A percentile compares a stretch with the other conserved stretches of the same genome.
These are phyloP conservation scores for Acrossocheilus wenchowensis DNA, from an alignment of 2,797 vertebrate genomes.

Conservation along the genomic window DNA sequence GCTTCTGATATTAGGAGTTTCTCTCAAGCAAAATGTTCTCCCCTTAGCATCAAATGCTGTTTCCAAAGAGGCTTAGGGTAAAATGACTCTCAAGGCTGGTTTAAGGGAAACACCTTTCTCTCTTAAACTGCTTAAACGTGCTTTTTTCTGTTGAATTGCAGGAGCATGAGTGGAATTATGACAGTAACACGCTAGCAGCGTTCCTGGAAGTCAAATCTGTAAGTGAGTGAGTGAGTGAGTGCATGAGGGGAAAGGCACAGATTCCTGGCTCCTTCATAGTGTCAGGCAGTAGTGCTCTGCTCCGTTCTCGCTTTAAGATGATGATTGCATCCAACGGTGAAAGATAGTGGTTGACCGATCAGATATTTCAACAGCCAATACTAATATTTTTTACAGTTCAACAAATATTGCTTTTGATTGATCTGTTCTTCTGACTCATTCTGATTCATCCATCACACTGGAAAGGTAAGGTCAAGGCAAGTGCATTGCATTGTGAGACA, in stretches of 20 bases:
- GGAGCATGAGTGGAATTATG: constrained; percentile 55
- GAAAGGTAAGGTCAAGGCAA: constrained; percentile 10
- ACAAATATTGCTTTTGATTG: not conserved
- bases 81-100: constrained; percentile 40
- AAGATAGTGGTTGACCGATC: not conserved
- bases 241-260: not conserved
- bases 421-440: constrained; percentile 1
- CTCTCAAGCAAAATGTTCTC: constrained; percentile 26
- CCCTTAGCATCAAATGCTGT: constrained; percentile 30
- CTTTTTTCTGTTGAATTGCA: constrained; percentile 51
- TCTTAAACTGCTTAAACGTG: constrained; percentile 56
- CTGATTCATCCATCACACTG: constrained; percentile 6
- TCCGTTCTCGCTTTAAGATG: constrained; percentile 3
- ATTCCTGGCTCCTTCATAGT: constrained; percentile 37
- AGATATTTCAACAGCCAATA: constrained; percentile 16
- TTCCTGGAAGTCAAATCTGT: constrained; percentile 53
- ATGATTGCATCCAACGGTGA: constrained; percentile 2
- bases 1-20: constrained; percentile 16
- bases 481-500: constrained; percentile 24
- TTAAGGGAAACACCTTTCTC: constrained; percentile 52
- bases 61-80: constrained; percentile 49
- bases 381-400: not conserved
- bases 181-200: constrained; percentile 52
- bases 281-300: not conserved
- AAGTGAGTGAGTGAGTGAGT: constrained; percentile 14